Evolutionary conservation across 2,113 vertebrate genomes (phyloP).

Genomic region (Willisornis vidua): DNA sequence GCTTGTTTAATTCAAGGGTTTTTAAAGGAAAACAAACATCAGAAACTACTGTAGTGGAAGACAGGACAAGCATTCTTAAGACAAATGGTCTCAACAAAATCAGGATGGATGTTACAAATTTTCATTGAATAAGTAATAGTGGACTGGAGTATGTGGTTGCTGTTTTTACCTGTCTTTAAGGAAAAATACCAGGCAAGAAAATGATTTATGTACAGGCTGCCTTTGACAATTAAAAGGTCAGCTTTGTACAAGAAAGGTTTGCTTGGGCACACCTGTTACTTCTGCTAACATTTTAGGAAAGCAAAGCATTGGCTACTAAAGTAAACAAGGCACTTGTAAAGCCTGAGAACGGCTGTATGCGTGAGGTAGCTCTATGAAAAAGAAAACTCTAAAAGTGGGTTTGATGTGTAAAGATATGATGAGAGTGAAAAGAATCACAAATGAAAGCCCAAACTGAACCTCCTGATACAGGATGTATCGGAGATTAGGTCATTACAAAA

Average conservation of each 20-base stretch:
- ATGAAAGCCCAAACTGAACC: neutral
- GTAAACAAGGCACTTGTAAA: neutral
- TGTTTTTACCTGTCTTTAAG: neutral
- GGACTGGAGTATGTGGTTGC: neutral
- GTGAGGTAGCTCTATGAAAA: neutral
- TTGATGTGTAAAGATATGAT: slow-evolving; percentile 5
- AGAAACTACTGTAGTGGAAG: neutral
- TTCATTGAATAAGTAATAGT: neutral
- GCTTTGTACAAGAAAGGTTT: neutral
- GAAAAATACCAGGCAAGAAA: neutral
- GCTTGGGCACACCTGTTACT: neutral
- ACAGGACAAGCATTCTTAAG: neutral
- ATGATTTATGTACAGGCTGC: neutral
- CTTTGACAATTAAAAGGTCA: neutral
- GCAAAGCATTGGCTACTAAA: neutral
- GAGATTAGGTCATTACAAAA: slow-evolving; percentile 34
- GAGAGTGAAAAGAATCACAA: neutral
- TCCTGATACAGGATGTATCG: neutral
- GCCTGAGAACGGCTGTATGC: neutral
- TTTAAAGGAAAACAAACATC: neutral
- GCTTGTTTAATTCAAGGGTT: neutral
- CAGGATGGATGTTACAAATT: accelerated
- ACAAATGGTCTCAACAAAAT: neutral
- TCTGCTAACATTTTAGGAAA: neutral
- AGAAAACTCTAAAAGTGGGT: neutral